A percentile compares a stretch with the other conserved stretches of the same genome.
Conservation (phyloP, 2,797 vertebrate genomes). For the Sparus aurata region DNA sequence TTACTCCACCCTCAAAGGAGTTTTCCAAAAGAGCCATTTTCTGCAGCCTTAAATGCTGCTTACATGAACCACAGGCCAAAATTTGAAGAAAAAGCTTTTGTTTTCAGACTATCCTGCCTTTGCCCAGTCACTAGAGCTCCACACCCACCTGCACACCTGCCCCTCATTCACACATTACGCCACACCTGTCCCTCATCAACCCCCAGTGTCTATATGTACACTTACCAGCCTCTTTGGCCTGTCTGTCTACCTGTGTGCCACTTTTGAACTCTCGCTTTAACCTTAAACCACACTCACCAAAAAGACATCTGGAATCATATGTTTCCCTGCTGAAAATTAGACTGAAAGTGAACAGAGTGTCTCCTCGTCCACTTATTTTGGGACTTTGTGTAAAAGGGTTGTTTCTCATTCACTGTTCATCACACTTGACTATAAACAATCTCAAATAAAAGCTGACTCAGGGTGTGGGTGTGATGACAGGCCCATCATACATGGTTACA, state of each 20-base stretch:
- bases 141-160: background rate
- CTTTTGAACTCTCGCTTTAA: background rate
- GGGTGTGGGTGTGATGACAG: background rate
- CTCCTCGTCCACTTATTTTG: background rate
- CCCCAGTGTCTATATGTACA: background rate
- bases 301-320: background rate
- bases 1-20: too few species aligned
- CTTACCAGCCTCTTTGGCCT: background rate
- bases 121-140: background rate
- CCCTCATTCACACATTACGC: background rate
- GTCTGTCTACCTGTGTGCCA: background rate
- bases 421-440: background rate
- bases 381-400: background rate
- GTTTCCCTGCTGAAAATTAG: background rate
- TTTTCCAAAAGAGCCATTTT: too few species aligned
- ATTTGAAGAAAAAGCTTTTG: too few species aligned
- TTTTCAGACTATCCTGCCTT: background rate
- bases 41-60: too few species aligned
- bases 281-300: background rate
- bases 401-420: background rate
- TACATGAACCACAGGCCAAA: too few species aligned
- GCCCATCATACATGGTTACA: background rate
- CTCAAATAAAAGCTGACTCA: background rate
- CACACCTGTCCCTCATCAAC: constrained; percentile 8
- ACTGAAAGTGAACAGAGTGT: background rate